Conservation (phyloP, 2,113 vertebrate genomes). For the Ceyx melanurus region DNA sequence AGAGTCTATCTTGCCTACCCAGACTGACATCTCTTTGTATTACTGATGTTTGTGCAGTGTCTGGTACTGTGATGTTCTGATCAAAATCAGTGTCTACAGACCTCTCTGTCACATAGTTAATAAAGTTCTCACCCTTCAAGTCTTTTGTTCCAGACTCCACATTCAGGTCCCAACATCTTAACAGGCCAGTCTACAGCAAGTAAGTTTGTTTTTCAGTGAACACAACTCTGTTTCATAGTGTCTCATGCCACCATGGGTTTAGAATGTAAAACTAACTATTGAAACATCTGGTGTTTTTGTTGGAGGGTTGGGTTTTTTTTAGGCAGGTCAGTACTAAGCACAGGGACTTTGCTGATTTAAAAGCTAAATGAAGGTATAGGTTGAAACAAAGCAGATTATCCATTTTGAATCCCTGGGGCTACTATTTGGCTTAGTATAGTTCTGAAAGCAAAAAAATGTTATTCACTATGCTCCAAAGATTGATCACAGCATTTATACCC, state of each 20-base stretch:
- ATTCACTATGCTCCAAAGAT: conserved; percentile 13
- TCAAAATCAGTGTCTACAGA: not conserved
- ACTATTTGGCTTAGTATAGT: not conserved
- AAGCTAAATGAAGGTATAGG: not conserved
- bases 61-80: not conserved
- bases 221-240: not conserved
- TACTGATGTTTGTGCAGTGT: not conserved
- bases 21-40: not conserved
- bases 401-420: conserved; percentile 9
- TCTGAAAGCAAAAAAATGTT: conserved; percentile 52
- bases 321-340: not conserved
- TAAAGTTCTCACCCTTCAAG: not conserved
- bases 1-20: not conserved
- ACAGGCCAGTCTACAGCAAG: not conserved
- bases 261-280: not conserved
- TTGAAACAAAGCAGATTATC: conserved; percentile 23
- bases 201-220: not conserved
- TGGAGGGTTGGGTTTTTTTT: not conserved
- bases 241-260: not conserved
- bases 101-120: not conserved
- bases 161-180: not conserved
- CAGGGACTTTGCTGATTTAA: not conserved
- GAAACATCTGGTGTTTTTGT: not conserved
- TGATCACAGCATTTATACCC: conserved; percentile 23
- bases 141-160: not conserved